Evolutionary conservation across 2,888 invertebrate genomes (phyloP).

Genomic region (Thereva unica): DNA sequence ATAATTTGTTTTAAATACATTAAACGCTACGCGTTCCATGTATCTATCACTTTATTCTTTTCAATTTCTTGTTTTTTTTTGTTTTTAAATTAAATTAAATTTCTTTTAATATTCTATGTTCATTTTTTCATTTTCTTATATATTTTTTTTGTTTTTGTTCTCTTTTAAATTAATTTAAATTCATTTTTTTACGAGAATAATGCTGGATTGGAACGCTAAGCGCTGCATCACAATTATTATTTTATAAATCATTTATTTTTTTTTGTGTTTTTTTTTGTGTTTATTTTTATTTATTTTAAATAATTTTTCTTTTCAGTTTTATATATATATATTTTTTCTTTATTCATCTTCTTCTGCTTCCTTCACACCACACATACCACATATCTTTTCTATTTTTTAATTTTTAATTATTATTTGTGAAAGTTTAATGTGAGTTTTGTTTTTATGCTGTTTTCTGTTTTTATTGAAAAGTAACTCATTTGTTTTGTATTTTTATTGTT

Average conservation of each 20-base stretch:
- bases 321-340: constrained; percentile 21
- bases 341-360: constrained; percentile 22
- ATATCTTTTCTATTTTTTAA: constrained; percentile 7
- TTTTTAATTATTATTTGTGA: background rate
- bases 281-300: background rate
- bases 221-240: constrained; percentile 35
- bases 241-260: constrained; percentile 18
- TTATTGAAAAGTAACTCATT: background rate
- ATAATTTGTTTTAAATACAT: constrained; percentile 36
- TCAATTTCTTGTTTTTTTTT: constrained; percentile 2
- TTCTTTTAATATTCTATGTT: constrained; percentile 5
- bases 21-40: constrained; percentile 23
- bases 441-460: background rate
- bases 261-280: constrained; percentile 11
- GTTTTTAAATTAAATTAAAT: background rate
- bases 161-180: background rate
- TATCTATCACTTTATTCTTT: constrained; percentile 30
- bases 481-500: too few species aligned
- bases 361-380: background rate
- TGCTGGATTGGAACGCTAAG: constrained; percentile 37
- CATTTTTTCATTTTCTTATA: background rate
- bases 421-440: constrained; percentile 4
- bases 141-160: constrained; percentile 11
- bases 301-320: background rate
- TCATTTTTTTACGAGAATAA: constrained; percentile 31